Percentiles rank a stretch among this genome's conserved stretches.
These are phyloP conservation scores for Drosophila ambigua DNA, from an alignment of 1,140 invertebrate species.

Conservation along the genomic window DNA sequence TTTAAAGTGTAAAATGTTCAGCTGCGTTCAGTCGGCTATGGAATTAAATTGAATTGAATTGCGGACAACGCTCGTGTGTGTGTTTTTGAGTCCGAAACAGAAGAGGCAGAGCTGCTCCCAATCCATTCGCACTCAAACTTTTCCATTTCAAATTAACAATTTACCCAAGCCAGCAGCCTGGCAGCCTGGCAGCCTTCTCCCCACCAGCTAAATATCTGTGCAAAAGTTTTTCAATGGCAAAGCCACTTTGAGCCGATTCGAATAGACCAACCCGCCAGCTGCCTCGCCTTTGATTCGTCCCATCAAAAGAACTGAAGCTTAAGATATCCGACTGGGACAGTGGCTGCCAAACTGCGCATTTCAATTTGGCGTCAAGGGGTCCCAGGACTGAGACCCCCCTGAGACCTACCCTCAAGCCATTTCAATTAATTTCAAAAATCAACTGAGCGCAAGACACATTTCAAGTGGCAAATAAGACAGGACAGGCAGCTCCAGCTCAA, in stretches of 20 bases:
- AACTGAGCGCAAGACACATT: constrained; percentile 59
- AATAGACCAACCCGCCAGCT: background rate
- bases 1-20: constrained; percentile 8
- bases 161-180: constrained; percentile 31
- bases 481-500: constrained; percentile 18
- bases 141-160: constrained; percentile 39
- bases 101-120: background rate
- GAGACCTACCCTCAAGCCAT: constrained; percentile 53
- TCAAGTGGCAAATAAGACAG: constrained; percentile 22
- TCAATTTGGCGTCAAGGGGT: constrained; percentile 62
- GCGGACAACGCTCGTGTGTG: background rate
- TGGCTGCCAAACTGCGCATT: constrained; percentile 56
- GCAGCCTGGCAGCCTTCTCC: constrained; percentile 34
- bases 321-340: constrained; percentile 4
- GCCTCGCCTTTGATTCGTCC: background rate
- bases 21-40: background rate
- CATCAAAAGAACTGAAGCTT: constrained; percentile 26
- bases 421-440: constrained; percentile 80
- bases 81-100: constrained; percentile 2
- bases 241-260: background rate
- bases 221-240: constrained; percentile 33
- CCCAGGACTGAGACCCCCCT: background rate
- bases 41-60: constrained; percentile 25
- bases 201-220: constrained; percentile 35
- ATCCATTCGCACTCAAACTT: background rate